Evolutionary conservation across 2,797 vertebrate species (phyloP), one percentile per base, ranked within the genome.

Genomic region (Xenops minutus): DNA sequence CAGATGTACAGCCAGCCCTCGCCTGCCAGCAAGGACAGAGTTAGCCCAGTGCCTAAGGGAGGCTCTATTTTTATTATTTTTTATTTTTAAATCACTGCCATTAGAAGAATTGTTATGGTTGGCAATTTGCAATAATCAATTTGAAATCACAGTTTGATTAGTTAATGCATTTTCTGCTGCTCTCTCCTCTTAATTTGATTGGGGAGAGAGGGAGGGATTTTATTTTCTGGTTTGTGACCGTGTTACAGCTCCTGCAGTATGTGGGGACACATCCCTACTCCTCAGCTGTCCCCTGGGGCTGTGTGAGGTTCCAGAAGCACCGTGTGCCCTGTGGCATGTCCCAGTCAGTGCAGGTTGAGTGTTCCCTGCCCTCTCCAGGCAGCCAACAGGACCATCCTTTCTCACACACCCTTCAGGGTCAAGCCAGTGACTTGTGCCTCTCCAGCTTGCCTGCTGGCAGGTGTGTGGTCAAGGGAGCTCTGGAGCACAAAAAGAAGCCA

Each of bases 71-170:
- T 89, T 71, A 62, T 62, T 93, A 64, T 67, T 77, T 92, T 88
- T 92, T 90, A 71, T 94, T 96, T 97, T 96, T 89, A 93, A 92
- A 95, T 93, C 73, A 12, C 91, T 84, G 74, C 97, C 97, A 94
- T 76, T 97, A 97, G 93, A 92, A 96, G 96, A 95, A 96, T 92
- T 96, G 97, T 97, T 97, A 94, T 62, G 95, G 91, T 92, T 92
- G 85, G 95, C 92, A 97, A 97, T 98, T 97, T 93, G 91, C 96
- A 97, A 97, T 97, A 97, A 98, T 98, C 98, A 97, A 94, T 97
- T 94, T 96, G 96, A 96, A 98, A 96, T 96, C 96, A 88, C 95
- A 36, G 95, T 97, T 96, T 97, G 98, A 97, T 97, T 97, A 98
- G 96, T 94, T 98, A 98, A 98, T 96, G 95, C 96, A 96, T 96